Base-by-base conservation (phyloP, 2,888 invertebrate genomes). In the Harmothoe impar region DNA sequence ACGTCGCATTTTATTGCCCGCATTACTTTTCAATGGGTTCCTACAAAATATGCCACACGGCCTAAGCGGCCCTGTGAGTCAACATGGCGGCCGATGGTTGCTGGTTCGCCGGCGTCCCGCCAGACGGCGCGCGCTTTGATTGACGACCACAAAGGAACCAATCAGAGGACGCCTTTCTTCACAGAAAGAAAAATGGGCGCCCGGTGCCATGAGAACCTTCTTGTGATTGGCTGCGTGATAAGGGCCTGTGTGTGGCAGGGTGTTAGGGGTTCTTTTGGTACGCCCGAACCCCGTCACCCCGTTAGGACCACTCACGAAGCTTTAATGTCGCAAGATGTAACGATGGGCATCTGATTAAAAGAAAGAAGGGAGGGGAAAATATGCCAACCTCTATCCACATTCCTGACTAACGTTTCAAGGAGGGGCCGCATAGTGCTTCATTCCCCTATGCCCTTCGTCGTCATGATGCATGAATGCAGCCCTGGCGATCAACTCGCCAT, bases 1-100 rank as follows among this genome's bases (percentile, higher is more conserved):
- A 7, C 31, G 5, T 0, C 72, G 29, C 29, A 25, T 72, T 72
- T 12, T 72, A 29, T 29, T 72, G 72, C 25, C 72, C 15, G 29
- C 72, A 72, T 29, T 72, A 72, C n/a, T 72, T 72, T 72, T 72
- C 29, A 72, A 72, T 72, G 72, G 72, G 20, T 72, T 72, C 72
- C 15, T 43, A 43, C 10, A 25, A 72, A 72, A 72, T 72, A 72
- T 72, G 10, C 25, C 72, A 29, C 15, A 25, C 72, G 31, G 3
- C 29, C 29, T 29, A 72, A 72, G 72, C 72, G 72, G 29, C 29
- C 25, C 17, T 72, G 72, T 29, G 72, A 72, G 72, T 72, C 72
- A 72, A 72, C 25, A 72, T 72, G 72, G 72, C 72, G 72, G 72
- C 31, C 72, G 23, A 15, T 29, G 72, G 62, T 1, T 62, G 1